Conservation (phyloP, 2,113 vertebrate genomes). For the Todiramphus saurophagus region DNA sequence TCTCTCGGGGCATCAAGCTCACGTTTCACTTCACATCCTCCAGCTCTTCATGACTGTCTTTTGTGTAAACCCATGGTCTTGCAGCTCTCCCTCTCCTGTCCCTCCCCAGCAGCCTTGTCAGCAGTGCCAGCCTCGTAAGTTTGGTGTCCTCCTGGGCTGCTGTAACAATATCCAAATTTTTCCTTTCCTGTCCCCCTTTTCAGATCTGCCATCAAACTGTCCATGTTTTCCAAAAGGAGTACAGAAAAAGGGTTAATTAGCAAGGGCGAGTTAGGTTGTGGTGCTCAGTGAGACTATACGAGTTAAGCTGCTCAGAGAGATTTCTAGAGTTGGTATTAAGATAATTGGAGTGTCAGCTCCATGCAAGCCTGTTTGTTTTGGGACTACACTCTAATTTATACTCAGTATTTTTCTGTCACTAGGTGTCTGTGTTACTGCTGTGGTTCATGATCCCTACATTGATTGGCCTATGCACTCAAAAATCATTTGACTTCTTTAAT, state of each 20-base stretch:
- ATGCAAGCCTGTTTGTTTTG: background rate
- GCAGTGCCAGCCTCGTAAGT: background rate
- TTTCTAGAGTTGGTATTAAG: background rate
- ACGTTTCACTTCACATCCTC: background rate
- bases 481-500: background rate
- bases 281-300: background rate
- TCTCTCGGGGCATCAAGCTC: background rate
- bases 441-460: background rate
- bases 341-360: background rate
- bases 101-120: background rate
- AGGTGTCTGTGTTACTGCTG: background rate
- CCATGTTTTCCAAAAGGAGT: background rate
- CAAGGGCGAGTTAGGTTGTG: background rate
- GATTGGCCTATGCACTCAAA: background rate
- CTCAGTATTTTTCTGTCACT: background rate
- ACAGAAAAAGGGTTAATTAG: background rate
- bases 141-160: background rate
- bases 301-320: background rate
- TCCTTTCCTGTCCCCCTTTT: background rate
- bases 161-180: background rate
- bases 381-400: background rate
- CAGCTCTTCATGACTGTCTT: background rate
- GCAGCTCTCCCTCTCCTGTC: accelerated
- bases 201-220: background rate
- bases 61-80: background rate